phyloP scores from a whole-genome alignment of 1,140 invertebrate genomes.

The Sogatella furcifera region DNA sequence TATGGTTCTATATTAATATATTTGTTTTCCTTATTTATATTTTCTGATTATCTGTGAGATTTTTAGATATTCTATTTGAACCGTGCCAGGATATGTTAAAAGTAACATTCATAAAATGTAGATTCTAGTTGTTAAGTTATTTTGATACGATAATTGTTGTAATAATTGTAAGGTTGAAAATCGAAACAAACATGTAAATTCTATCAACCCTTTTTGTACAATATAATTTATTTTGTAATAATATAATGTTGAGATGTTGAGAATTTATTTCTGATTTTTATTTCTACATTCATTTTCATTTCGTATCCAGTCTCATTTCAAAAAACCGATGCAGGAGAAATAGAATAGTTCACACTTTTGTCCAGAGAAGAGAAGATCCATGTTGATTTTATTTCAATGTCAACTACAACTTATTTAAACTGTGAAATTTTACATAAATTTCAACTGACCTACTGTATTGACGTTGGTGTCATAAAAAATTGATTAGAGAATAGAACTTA shows the following conservation, averaged over 20 bases:
- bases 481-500: no score
- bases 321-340: no score
- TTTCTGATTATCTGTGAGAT: background rate
- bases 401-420: no score
- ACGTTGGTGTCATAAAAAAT: no score
- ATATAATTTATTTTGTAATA: slow-evolving; percentile 18
- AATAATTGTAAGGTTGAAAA: background rate
- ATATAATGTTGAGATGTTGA: slow-evolving; percentile 3
- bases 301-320: no score
- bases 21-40: background rate
- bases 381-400: no score
- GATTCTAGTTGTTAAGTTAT: slow-evolving; percentile 7
- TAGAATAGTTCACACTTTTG: no score
- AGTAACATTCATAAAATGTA: background rate
- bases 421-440: no score
- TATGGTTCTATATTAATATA: background rate
- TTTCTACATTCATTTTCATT: no score
- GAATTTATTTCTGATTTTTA: background rate
- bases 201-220: slow-evolving; percentile 8
- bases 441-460: no score
- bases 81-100: background rate
- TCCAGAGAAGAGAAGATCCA: no score
- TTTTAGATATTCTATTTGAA: background rate
- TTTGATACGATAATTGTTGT: slow-evolving; percentile 6
- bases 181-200: slow-evolving; percentile 9